Evolutionary conservation across 2,888 invertebrate genomes (phyloP), one percentile per base, ranked within the genome.

Genomic region (Meteorus colon): DNA sequence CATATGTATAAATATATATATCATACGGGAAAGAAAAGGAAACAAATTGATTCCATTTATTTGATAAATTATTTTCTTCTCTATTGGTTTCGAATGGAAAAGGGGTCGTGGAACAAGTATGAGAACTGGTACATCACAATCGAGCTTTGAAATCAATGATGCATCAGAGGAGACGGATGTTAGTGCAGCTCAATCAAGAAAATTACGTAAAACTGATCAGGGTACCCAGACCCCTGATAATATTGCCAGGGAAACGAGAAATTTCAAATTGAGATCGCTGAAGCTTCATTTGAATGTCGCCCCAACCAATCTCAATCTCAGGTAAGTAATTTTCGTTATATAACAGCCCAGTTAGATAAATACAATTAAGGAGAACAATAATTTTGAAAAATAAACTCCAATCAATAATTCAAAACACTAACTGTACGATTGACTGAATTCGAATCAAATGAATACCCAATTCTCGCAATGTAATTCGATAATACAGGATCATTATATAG

Each of bases 201-300:
- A 71, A 45, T 77, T 72, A 24, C 68, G 66, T 14, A 80, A 75
- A 74, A 90, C 92, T 78, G 94, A 95, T 86, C 94, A 94, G 80
- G 92, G 92, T 63, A 95, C 95, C 10, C 95, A 94, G 90, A 95
- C 94, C 2, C 94, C 94, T 1, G 92, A 92, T 69, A 94, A 93
- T 88, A 94, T 95, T 80, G 92, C 92, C 1, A 92, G 93, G 14
- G 95, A 95, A 87, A 94, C 94, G 6, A 89, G 93, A 79, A 92
- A 92, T 85, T 90, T 91, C 83, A 92, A 92, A 84, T 88, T 93
- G 82, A 91, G 92, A 80, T 91, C 93, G 70, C 90, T 93, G 79
- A 92, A 92, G 85, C 90, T 93, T 81, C 92, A 93, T 80, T 89
- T 94, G 34, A 93, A 91, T 82, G 92, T 93, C 67, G 89, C 91